These are phyloP conservation scores for Drosophila dives DNA, from an alignment of 2,888 invertebrate species.

Conservation along the genomic window DNA sequence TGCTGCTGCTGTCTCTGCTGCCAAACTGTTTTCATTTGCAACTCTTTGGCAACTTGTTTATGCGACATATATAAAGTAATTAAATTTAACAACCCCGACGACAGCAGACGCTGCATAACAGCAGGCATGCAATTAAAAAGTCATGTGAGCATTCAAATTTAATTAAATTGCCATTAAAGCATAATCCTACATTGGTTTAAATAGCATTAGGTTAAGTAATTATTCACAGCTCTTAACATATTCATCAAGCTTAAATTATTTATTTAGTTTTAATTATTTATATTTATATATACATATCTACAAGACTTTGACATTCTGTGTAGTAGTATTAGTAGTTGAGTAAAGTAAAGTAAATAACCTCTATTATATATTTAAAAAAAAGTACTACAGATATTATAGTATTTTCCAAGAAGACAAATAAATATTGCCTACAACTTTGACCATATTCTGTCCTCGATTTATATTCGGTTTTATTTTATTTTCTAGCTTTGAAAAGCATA, in stretches of 20 bases:
- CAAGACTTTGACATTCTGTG: neutral
- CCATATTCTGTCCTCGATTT: neutral
- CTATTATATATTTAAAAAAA: no score
- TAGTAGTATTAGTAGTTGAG: no score
- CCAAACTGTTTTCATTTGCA: constrained; percentile 59
- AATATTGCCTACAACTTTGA: neutral
- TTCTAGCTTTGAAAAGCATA: neutral
- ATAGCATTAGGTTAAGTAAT: constrained; percentile 13
- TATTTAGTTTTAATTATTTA: neutral
- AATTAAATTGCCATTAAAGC: constrained; percentile 38
- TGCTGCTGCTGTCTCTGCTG: constrained; percentile 31
- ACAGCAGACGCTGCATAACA: constrained; percentile 29
- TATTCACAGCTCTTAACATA: neutral
- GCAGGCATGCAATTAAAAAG: constrained; percentile 34
- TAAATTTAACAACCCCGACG: constrained; percentile 58
- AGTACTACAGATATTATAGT: no score
- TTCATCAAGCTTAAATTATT: neutral
- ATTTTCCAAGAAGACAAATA: neutral
- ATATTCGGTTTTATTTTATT: neutral
- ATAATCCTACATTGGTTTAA: constrained; percentile 15
- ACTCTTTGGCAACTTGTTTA: constrained; percentile 64
- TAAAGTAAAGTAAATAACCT: no score
- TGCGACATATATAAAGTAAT: constrained; percentile 62
- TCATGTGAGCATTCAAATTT: constrained; percentile 47
- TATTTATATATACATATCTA: neutral